Conservation (phyloP, 1,140 invertebrate species). For the Pachypeltis micranthus region DNA sequence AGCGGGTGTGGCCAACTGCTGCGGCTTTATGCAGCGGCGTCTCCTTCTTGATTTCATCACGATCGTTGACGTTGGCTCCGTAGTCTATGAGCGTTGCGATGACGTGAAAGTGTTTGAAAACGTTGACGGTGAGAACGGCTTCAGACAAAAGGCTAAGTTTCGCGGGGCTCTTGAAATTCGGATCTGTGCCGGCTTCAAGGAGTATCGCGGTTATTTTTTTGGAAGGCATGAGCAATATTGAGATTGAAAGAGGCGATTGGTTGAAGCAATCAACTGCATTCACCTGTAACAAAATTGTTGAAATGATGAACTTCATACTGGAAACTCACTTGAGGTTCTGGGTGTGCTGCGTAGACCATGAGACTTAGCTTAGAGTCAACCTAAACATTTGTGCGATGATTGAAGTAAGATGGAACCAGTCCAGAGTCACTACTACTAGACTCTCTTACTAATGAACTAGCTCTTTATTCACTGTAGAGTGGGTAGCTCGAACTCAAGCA, state of each 20-base stretch:
- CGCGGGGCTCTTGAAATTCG: not conserved
- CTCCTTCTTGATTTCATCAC: slow-evolving; percentile 11
- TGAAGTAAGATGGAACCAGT: too few species aligned
- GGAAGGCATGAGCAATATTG: not conserved
- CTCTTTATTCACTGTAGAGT: too few species aligned
- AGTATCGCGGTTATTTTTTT: not conserved
- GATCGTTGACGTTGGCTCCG: slow-evolving; percentile 3
- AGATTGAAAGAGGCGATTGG: slow-evolving; percentile 10
- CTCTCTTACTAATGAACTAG: too few species aligned
- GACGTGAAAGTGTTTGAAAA: not conserved
- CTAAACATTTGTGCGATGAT: too few species aligned
- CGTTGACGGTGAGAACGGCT: not conserved
- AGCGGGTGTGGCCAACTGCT: not conserved
- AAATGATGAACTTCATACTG: too few species aligned
- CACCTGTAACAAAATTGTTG: too few species aligned
- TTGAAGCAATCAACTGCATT: slow-evolving; percentile 14
- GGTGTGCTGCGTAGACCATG: too few species aligned
- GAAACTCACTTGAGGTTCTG: too few species aligned
- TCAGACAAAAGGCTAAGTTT: not conserved
- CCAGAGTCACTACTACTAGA: too few species aligned
- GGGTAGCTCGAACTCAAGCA: too few species aligned
- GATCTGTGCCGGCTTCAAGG: not conserved
- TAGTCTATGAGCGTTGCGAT: not conserved
- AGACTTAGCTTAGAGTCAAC: too few species aligned
- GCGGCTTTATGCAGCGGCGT: slow-evolving; percentile 16